phyloP scores from a whole-genome alignment of 1,140 invertebrate genomes.

The Cotesia chilonis region DNA sequence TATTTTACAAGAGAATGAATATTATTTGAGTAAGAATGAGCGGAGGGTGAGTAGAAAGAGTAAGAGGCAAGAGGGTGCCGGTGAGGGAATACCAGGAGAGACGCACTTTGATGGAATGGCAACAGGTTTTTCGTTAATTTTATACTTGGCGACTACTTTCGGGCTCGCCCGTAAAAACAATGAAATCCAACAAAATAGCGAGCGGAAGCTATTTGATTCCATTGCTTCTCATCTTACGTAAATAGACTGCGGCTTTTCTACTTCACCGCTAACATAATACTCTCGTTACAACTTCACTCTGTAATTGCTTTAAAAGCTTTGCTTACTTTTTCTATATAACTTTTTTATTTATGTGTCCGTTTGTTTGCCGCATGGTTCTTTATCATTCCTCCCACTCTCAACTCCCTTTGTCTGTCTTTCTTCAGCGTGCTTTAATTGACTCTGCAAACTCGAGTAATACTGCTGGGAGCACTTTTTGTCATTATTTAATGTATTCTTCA shows the following conservation, averaged over 20 bases:
- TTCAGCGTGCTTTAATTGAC: not conserved
- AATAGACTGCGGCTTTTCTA: slow-evolving; percentile 19
- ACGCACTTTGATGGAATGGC: slow-evolving; percentile 13
- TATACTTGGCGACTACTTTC: slow-evolving; percentile 10
- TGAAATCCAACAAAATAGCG: slow-evolving; percentile 20
- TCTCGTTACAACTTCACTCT: slow-evolving; percentile 20
- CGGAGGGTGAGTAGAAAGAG: not conserved
- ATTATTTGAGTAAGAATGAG: not conserved
- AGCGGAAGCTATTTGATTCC: slow-evolving; percentile 26
- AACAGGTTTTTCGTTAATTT: slow-evolving; percentile 41
- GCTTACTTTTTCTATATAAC: not conserved
- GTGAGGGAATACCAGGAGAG: not conserved
- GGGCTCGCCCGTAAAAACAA: slow-evolving; percentile 19
- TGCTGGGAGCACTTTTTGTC: too few relatives aligned
- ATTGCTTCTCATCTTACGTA: slow-evolving; percentile 34
- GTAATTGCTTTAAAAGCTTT: slow-evolving; percentile 30
- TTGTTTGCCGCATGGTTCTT: not conserved
- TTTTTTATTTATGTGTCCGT: not conserved
- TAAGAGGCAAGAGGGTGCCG: not conserved
- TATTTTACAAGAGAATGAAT: too few relatives aligned
- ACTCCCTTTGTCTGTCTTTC: not conserved
- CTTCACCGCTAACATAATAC: slow-evolving; percentile 20
- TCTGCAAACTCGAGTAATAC: not conserved
- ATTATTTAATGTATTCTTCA: too few relatives aligned
- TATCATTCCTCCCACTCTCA: not conserved